These are phyloP conservation scores for Drosophila parthenogenetica DNA, from an alignment of 2,888 invertebrate genomes.

Conservation along the genomic window DNA sequence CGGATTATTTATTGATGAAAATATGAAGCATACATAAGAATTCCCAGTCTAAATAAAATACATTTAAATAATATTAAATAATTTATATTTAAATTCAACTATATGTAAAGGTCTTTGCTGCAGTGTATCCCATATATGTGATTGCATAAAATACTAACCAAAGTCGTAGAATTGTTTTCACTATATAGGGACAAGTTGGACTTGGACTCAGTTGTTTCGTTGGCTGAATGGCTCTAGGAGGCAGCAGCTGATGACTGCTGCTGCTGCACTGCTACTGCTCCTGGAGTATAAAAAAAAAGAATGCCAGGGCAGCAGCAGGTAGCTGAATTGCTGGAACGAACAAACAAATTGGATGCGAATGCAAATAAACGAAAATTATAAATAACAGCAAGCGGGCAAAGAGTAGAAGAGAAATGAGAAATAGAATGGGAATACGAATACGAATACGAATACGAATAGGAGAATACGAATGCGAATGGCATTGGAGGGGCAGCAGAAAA, in stretches of 20 bases:
- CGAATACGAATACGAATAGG: slow-evolving; percentile 10
- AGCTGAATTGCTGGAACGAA: slow-evolving; percentile 44
- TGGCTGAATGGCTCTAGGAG: slow-evolving; percentile 8
- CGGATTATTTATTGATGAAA: not conserved
- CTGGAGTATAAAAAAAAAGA: slow-evolving; percentile 53
- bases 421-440: slow-evolving; percentile 36
- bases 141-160: slow-evolving; percentile 32
- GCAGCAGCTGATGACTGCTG: slow-evolving; percentile 22
- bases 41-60: no score
- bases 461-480: slow-evolving; percentile 20
- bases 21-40: no score
- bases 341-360: slow-evolving; percentile 83
- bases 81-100: no score
- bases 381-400: slow-evolving; percentile 71
- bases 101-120: not conserved
- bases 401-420: slow-evolving; percentile 29
- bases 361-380: slow-evolving; percentile 83
- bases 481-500: slow-evolving; percentile 12
- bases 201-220: slow-evolving; percentile 31
- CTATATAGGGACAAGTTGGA: slow-evolving; percentile 22
- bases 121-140: slow-evolving; percentile 1
- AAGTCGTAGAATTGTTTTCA: slow-evolving; percentile 29
- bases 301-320: slow-evolving; percentile 35
- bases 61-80: no score
- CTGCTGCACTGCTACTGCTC: slow-evolving; percentile 20